Percentiles rank a stretch among this genome's conserved stretches.
These are phyloP conservation scores for Drosophila obscura DNA, from an alignment of 1,140 invertebrate species.

Conservation along the genomic window DNA sequence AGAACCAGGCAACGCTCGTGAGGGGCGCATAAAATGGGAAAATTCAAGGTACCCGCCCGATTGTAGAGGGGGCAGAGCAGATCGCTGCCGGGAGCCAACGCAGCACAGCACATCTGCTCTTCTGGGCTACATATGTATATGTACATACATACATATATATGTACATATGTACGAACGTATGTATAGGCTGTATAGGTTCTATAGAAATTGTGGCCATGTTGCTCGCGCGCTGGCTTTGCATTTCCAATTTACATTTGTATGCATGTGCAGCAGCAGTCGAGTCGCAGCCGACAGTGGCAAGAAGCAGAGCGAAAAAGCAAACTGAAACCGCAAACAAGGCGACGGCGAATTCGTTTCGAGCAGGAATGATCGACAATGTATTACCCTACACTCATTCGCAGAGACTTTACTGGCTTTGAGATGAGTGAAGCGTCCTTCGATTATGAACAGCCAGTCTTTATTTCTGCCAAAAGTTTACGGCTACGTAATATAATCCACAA, in stretches of 20 bases:
- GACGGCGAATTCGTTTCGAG: neutral
- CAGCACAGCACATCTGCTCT: constrained; percentile 54
- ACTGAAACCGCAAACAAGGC: neutral
- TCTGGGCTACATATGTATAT: constrained; percentile 19
- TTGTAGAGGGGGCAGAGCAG: constrained; percentile 20
- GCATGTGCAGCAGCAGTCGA: constrained; percentile 9
- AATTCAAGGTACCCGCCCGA: constrained; percentile 36
- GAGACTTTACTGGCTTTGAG: no score
- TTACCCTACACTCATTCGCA: no score
- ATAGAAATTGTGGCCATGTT: constrained; percentile 44
- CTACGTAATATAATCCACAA: no score
- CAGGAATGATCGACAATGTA: neutral
- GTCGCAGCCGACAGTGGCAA: constrained; percentile 3
- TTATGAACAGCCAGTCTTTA: no score
- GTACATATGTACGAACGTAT: constrained; percentile 6
- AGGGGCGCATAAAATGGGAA: constrained; percentile 57
- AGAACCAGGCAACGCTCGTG: constrained; percentile 25
- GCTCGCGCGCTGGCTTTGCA: constrained; percentile 43
- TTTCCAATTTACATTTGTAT: constrained; percentile 51
- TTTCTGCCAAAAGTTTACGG: no score
- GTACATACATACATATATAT: constrained; percentile 22
- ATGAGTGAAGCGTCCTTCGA: no score
- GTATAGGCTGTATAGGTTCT: constrained; percentile 28
- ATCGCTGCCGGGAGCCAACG: constrained; percentile 46
- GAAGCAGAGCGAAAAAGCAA: neutral